phyloP scores from a whole-genome alignment of 2,888 invertebrate species.

The Drosophila lutescens region DNA sequence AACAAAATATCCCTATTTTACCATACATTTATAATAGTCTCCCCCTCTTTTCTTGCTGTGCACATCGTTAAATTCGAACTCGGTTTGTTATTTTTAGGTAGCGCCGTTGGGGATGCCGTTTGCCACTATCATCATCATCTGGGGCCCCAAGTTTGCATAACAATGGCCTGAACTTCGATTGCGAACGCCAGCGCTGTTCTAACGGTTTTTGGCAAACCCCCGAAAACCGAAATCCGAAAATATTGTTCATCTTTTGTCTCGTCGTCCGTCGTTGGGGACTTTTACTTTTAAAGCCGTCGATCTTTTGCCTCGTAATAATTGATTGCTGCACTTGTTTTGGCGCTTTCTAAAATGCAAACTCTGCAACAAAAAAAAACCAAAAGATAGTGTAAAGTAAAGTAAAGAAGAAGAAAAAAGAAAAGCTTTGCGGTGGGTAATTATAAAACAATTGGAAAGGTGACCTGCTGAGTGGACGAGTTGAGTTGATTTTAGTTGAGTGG shows the following conservation, averaged over 20 bases:
- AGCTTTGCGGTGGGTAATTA: slow-evolving; percentile 50
- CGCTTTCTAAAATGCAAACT: slow-evolving; percentile 66
- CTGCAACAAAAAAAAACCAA: slow-evolving; percentile 3
- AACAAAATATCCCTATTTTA: background rate
- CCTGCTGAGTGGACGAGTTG: slow-evolving; percentile 21
- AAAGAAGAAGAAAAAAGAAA: slow-evolving; percentile 37
- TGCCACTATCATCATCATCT: slow-evolving; percentile 15
- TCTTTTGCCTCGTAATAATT: slow-evolving; percentile 61
- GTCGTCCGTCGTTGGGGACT: slow-evolving; percentile 12
- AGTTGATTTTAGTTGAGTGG: slow-evolving; percentile 30
- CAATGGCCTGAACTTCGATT: slow-evolving; percentile 42
- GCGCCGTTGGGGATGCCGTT: slow-evolving; percentile 37
- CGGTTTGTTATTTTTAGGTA: slow-evolving; percentile 26
- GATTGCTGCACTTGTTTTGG: slow-evolving; percentile 74
- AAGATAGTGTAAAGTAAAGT: slow-evolving; percentile 20
- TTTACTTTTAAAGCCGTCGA: slow-evolving; percentile 50
- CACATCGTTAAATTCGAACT: slow-evolving; percentile 21
- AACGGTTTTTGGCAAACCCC: slow-evolving; percentile 58
- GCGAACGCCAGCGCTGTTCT: slow-evolving; percentile 49
- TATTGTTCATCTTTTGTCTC: slow-evolving; percentile 53
- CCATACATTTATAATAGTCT: background rate
- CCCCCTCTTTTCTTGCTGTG: background rate
- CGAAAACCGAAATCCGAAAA: slow-evolving; percentile 5
- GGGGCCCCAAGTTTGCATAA: slow-evolving; percentile 54
- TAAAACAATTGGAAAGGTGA: slow-evolving; percentile 73